Percentiles rank a stretch among this genome's conserved stretches.
These are phyloP conservation scores for Stenodema calcarata DNA, from an alignment of 2,888 invertebrate species.

Conservation along the genomic window DNA sequence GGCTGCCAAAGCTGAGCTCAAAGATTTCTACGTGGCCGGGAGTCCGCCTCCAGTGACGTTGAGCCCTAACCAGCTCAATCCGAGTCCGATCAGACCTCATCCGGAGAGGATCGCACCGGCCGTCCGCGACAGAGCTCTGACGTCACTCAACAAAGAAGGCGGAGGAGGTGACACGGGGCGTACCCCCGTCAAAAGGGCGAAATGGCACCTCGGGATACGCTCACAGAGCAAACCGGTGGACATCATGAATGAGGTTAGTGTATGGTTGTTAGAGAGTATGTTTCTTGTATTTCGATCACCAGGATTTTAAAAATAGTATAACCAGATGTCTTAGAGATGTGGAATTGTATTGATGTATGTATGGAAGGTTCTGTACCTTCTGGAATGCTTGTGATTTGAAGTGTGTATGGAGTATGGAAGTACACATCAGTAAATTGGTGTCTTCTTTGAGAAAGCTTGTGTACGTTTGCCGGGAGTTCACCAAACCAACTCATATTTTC, in stretches of 20 bases:
- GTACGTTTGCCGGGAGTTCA: too few species aligned
- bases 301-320: too few species aligned
- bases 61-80: constrained; percentile 65
- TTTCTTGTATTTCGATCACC: too few species aligned
- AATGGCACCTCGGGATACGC: constrained; percentile 97
- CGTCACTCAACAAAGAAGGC: constrained; percentile 57
- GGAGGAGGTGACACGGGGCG: constrained; percentile 27
- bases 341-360: too few species aligned
- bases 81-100: constrained; percentile 75
- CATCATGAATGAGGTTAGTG: constrained; percentile 95
- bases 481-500: too few species aligned
- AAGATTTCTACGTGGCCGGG: constrained; percentile 94
- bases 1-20: constrained; percentile 88
- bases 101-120: constrained; percentile 88
- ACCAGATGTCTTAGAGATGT: too few species aligned
- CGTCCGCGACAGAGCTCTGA: constrained; percentile 63
- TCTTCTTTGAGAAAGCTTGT: too few species aligned
- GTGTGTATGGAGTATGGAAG: too few species aligned
- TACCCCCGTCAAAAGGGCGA: constrained; percentile 89
- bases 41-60: constrained; percentile 79
- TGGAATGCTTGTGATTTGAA: too few species aligned
- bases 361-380: too few species aligned
- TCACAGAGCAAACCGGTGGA: constrained; percentile 99
- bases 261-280: too few species aligned
- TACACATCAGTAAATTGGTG: too few species aligned